Evolutionary conservation across 2,113 vertebrate genomes (phyloP).

Genomic region (Bujurquina vittata): DNA sequence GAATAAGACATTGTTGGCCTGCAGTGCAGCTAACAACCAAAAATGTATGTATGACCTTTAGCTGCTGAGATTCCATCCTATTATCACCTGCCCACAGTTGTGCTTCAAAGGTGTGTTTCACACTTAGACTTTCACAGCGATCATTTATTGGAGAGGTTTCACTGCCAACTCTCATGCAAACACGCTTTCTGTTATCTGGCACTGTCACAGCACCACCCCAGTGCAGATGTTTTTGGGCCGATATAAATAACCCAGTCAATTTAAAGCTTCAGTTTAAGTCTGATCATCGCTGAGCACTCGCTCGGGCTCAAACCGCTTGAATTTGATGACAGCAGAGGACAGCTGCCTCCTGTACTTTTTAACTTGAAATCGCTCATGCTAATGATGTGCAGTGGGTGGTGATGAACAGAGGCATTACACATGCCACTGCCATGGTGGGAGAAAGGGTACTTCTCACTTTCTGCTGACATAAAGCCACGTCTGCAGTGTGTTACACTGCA

Average conservation of each 20-base stretch:
- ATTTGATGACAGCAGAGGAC: slow-evolving; percentile 24
- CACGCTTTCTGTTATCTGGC: slow-evolving; percentile 32
- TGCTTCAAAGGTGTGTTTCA: slow-evolving; percentile 42
- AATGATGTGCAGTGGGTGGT: slow-evolving; percentile 65
- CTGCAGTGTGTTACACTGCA: slow-evolving; percentile 37
- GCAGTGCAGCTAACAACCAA: slow-evolving; percentile 10
- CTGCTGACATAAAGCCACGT: slow-evolving; percentile 50
- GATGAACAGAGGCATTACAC: slow-evolving; percentile 51
- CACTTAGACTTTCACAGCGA: slow-evolving; percentile 31
- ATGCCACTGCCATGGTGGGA: slow-evolving; percentile 49
- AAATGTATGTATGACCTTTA: slow-evolving; percentile 34
- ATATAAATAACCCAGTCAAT: slow-evolving; percentile 6
- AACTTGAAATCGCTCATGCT: slow-evolving; percentile 24
- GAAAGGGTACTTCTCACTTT: slow-evolving; percentile 63
- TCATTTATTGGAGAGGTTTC: slow-evolving; percentile 29
- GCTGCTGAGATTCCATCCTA: slow-evolving; percentile 46
- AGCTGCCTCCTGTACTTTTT: slow-evolving; percentile 33
- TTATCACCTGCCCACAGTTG: slow-evolving; percentile 62
- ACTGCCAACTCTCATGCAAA: slow-evolving; percentile 29
- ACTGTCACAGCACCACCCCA: slow-evolving; percentile 3
- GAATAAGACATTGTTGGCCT: background rate
- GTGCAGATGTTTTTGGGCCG: slow-evolving; percentile 27
- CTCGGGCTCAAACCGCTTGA: background rate
- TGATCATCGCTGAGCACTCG: background rate
- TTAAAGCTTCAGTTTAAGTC: background rate